phyloP scores from a whole-genome alignment of 1,140 invertebrate genomes.

The Ladona fulva region DNA sequence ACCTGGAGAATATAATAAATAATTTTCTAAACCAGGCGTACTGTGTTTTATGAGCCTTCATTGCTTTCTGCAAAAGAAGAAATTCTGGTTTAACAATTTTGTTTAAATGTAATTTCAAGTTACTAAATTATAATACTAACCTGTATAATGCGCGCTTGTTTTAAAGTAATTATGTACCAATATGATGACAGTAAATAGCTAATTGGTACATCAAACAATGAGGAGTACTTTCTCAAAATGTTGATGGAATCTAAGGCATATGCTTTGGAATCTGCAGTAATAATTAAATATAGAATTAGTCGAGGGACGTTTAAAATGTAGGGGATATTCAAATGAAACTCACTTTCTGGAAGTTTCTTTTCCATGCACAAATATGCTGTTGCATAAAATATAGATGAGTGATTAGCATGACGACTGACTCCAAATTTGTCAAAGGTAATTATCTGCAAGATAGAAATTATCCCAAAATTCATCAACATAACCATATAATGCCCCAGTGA shows the following conservation, averaged over 20 bases:
- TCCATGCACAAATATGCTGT: slow-evolving; percentile 64
- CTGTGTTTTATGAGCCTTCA: slow-evolving; percentile 78
- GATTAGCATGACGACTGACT: slow-evolving; percentile 82
- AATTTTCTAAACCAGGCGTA: slow-evolving; percentile 86
- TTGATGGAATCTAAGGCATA: slow-evolving; percentile 76
- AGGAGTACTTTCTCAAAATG: slow-evolving; percentile 77
- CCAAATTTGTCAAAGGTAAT: slow-evolving; percentile 89
- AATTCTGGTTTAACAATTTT: slow-evolving; percentile 21
- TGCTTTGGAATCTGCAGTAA: slow-evolving; percentile 62
- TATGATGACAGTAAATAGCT: slow-evolving; percentile 63
- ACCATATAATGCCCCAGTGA: not conserved
- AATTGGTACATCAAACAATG: slow-evolving; percentile 70
- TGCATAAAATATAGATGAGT: slow-evolving; percentile 72
- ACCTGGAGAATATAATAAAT: slow-evolving; percentile 83
- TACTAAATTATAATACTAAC: slow-evolving; percentile 25
- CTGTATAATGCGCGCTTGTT: slow-evolving; percentile 33
- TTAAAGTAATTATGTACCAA: slow-evolving; percentile 51
- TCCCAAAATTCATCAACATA: slow-evolving; percentile 19
- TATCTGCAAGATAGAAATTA: slow-evolving; percentile 34
- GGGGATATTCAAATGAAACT: slow-evolving; percentile 27
- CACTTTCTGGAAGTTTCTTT: slow-evolving; percentile 59
- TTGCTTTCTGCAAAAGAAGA: slow-evolving; percentile 46
- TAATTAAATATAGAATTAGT: slow-evolving; percentile 9
- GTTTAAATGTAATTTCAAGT: slow-evolving; percentile 32
- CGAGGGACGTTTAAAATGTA: too few species aligned